Evolutionary conservation across 2,113 vertebrate species (phyloP).

Genomic region (Pagrus major): DNA sequence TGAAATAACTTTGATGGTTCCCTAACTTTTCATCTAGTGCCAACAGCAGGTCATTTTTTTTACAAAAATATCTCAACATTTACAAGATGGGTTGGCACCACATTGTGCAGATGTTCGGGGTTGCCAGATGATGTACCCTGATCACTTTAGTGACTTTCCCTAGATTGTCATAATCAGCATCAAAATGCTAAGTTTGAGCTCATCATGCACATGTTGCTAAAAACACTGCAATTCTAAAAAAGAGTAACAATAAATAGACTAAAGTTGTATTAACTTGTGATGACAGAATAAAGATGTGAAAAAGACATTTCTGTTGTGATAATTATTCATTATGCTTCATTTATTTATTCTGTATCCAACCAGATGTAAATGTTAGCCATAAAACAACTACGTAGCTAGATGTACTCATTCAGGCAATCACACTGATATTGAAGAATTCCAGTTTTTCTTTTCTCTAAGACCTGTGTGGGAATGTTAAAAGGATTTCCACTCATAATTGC

Average conservation of each 20-base stretch:
- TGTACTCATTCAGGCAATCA: neutral
- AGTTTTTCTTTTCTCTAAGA: neutral
- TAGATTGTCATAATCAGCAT: neutral
- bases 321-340: neutral
- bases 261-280: neutral
- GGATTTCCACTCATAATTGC: neutral
- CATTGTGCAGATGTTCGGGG: neutral
- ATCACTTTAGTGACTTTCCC: neutral
- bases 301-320: neutral
- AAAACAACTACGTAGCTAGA: too few species aligned
- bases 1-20: neutral
- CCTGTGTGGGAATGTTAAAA: constrained; percentile 41
- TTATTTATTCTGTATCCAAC: neutral
- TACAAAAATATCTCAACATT: neutral
- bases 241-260: neutral
- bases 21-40: too few species aligned
- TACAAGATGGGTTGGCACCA: neutral
- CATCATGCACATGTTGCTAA: too few species aligned
- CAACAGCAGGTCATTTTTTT: neutral
- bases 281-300: neutral
- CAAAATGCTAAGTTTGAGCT: too few species aligned
- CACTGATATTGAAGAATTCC: neutral
- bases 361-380: neutral
- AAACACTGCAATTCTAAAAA: neutral
- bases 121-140: neutral